Evolutionary conservation across 2,888 invertebrate genomes (phyloP).

Genomic region (Abscondita cerata): DNA sequence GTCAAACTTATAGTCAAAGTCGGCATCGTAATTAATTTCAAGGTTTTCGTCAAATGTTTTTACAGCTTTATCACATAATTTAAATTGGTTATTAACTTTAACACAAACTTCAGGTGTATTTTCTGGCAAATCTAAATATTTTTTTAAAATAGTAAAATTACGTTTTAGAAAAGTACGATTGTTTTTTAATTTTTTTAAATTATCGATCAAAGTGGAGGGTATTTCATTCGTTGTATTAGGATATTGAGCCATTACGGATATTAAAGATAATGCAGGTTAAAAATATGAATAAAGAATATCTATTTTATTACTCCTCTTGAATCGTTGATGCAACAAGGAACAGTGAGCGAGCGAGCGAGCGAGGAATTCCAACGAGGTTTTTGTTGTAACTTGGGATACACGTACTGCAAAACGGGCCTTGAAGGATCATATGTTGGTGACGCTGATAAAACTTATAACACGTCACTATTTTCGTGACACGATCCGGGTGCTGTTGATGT

Average conservation of each 20-base stretch:
- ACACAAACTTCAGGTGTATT: not conserved
- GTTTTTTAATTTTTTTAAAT: not conserved
- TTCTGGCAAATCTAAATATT: not conserved
- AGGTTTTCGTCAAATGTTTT: no score
- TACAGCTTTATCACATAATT: not conserved
- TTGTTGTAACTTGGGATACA: no score
- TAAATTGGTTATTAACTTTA: not conserved
- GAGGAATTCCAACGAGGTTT: not conserved
- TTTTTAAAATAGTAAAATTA: not conserved
- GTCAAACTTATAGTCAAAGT: no score
- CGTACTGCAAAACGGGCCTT: no score
- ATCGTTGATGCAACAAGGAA: not conserved
- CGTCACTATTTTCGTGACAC: no score
- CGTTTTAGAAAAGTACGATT: not conserved
- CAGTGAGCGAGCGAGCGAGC: not conserved
- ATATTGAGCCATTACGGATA: not conserved
- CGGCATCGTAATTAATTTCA: no score
- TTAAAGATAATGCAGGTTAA: not conserved
- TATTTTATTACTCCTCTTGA: not conserved
- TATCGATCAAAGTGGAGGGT: not conserved
- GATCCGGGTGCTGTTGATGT: no score
- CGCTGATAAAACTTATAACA: no score
- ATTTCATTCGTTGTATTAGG: not conserved
- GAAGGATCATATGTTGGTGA: no score
- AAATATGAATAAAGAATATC: not conserved